phyloP scores from a whole-genome alignment of 2,797 vertebrate species.

The Cygnus olor region DNA sequence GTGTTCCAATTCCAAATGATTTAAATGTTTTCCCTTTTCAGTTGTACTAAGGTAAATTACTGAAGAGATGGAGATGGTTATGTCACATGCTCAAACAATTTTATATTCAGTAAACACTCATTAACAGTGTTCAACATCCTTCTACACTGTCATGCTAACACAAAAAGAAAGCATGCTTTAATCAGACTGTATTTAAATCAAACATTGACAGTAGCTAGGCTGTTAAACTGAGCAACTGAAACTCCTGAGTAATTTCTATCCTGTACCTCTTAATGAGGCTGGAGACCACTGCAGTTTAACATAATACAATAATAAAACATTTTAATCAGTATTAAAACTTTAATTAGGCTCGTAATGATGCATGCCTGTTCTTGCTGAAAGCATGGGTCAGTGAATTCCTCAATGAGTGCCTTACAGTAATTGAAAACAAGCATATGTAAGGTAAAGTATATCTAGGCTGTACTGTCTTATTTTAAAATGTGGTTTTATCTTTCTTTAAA shows the following conservation, averaged over 20 bases:
- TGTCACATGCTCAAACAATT: constrained; percentile 43
- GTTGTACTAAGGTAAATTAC: constrained; percentile 44
- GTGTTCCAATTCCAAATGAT: constrained; percentile 57
- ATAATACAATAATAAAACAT: constrained; percentile 70
- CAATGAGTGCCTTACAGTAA: constrained; percentile 63
- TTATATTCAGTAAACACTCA: constrained; percentile 48
- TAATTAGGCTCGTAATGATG: constrained; percentile 66
- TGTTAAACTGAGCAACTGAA: constrained; percentile 60
- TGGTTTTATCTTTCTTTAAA: background rate
- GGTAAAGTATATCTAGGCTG: constrained; percentile 4
- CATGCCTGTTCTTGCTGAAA: constrained; percentile 49
- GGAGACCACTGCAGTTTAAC: constrained; percentile 70
- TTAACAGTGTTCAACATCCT: constrained; percentile 27
- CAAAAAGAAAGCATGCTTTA: constrained; percentile 32
- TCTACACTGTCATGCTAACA: constrained; percentile 12
- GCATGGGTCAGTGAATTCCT: constrained; percentile 51
- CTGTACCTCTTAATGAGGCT: constrained; percentile 69
- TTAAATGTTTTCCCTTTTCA: constrained; percentile 52
- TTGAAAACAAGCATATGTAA: constrained; percentile 52
- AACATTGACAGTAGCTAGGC: constrained; percentile 27
- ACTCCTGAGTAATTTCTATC: constrained; percentile 57
- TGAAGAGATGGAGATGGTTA: background rate
- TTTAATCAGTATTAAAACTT: constrained; percentile 71
- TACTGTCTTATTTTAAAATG: background rate
- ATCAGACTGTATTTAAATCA: constrained; percentile 63